Evolutionary conservation across 2,113 vertebrate species (phyloP).

Genomic region (human): GRCh38 chr4:73228001-73228500

Average conservation of each 20-base stretch:
- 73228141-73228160: neutral
- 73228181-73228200: neutral
- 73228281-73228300: neutral
- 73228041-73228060: neutral
- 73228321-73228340: neutral
- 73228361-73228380: neutral
- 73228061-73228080: neutral
- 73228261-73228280: neutral
- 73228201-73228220: slow-evolving; percentile 9
- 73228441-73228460: slow-evolving; percentile 17
- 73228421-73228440: neutral
- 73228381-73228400: neutral
- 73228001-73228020: neutral
- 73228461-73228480: neutral
- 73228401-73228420: neutral
- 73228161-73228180: neutral
- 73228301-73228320: neutral
- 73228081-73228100: neutral
- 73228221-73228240: slow-evolving; percentile 50
- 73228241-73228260: slow-evolving; percentile 5
- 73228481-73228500: slow-evolving; percentile 20
- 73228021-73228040: neutral
- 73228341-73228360: neutral
- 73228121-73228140: neutral
- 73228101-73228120: neutral